Conservation (phyloP, 92 coral and sea anemone species). For the Pocillopora grandis region DNA sequence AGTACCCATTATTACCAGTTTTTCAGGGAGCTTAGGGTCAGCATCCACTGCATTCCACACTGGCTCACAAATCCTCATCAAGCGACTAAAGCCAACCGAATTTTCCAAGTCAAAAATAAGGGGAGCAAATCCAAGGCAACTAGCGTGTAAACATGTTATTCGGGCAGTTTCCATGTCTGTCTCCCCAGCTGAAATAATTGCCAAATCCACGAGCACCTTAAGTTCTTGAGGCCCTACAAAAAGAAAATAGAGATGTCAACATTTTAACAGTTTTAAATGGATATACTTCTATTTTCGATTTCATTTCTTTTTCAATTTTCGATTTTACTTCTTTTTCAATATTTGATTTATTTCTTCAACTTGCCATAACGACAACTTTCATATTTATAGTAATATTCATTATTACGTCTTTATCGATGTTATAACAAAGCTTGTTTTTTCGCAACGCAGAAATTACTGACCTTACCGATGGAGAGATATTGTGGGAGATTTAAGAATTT, state of each 20-base stretch:
- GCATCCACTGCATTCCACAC: slow-evolving; percentile 75
- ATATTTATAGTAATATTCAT: too few species aligned
- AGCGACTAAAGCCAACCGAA: slow-evolving; percentile 52
- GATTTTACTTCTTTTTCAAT: too few species aligned
- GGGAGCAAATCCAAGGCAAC: slow-evolving; percentile 80
- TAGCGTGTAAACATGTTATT: slow-evolving; percentile 75
- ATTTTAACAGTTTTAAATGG: too few species aligned
- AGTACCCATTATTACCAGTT: slow-evolving; percentile 54
- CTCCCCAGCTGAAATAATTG: slow-evolving; percentile 90
- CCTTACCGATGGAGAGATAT: too few species aligned
- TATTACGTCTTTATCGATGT: too few species aligned
- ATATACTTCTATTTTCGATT: too few species aligned
- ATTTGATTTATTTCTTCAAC: too few species aligned
- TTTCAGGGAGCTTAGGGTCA: slow-evolving; percentile 55
- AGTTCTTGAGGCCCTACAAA: slow-evolving; percentile 68
- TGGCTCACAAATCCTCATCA: slow-evolving; percentile 69
- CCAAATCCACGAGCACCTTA: slow-evolving; percentile 87
- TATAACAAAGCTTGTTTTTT: too few species aligned
- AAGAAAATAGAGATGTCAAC: background rate
- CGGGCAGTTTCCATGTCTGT: slow-evolving; percentile 76
- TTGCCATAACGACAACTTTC: too few species aligned
- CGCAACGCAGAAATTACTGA: background rate
- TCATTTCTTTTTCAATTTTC: too few species aligned
- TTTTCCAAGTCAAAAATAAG: slow-evolving; percentile 70
- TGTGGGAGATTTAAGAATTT: background rate